Evolutionary conservation across 1,140 invertebrate genomes (phyloP).

Genomic region (Yoshiicerus persimilis): DNA sequence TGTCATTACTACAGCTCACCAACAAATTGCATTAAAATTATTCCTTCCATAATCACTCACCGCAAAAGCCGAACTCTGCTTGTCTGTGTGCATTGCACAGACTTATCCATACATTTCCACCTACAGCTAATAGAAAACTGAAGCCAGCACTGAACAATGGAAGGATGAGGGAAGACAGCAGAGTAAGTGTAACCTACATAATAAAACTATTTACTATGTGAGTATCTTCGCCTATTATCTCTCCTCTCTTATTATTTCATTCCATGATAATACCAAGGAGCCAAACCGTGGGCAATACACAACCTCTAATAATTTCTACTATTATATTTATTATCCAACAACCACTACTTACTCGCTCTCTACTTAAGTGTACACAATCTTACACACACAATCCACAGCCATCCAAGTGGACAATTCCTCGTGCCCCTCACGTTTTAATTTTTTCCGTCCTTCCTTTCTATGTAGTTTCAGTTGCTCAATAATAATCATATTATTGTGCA

Average conservation of each 20-base stretch:
- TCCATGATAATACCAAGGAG: background rate
- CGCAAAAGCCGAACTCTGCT: background rate
- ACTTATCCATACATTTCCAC: background rate
- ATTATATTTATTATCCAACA: background rate
- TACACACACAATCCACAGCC: background rate
- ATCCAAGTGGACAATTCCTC: background rate
- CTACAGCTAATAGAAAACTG: background rate
- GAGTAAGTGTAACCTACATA: too few relatives aligned
- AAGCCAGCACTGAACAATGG: background rate
- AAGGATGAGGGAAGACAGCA: background rate
- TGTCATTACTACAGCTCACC: slow-evolving; percentile 28
- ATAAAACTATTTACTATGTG: background rate
- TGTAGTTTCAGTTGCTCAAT: background rate
- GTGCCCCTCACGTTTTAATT: background rate
- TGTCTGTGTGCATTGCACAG: background rate
- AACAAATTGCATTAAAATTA: slow-evolving; percentile 15
- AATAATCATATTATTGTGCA: too few relatives aligned
- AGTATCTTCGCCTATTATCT: background rate
- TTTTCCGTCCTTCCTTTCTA: background rate
- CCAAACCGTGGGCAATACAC: background rate
- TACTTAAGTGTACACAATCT: background rate
- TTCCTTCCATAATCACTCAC: background rate
- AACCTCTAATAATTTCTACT: background rate
- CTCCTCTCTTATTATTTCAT: background rate
- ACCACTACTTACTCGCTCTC: background rate